Conservation (phyloP, 2,888 invertebrate species). For the Aphodius granarius region DNA sequence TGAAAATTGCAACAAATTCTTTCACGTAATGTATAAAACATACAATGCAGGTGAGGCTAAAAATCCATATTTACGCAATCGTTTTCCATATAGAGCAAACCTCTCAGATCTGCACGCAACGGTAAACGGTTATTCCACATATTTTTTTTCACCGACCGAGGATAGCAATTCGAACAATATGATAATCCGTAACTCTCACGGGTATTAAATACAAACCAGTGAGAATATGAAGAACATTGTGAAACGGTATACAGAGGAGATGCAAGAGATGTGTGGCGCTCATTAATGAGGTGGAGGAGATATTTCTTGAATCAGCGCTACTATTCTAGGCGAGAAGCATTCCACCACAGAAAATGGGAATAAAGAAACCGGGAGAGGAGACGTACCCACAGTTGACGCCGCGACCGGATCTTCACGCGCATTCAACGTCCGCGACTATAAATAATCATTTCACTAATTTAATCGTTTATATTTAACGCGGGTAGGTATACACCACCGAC, state of each 20-base stretch:
- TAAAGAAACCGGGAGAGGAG: conserved; percentile 1
- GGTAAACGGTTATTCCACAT: not conserved
- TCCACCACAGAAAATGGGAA: conserved; percentile 6
- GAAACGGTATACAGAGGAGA: not conserved
- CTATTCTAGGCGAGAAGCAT: conserved; percentile 9
- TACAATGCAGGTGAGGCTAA: not conserved
- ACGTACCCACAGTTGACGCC: not conserved
- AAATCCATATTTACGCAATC: not conserved
- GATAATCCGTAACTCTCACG: not conserved
- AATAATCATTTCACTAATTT: not conserved
- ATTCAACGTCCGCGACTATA: conserved; percentile 3
- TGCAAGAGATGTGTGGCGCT: not conserved
- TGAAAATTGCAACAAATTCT: not conserved
- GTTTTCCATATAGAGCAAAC: not conserved
- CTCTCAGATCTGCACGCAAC: not conserved
- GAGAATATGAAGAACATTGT: not conserved
- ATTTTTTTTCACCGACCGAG: not conserved
- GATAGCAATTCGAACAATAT: not conserved
- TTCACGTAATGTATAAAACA: not conserved
- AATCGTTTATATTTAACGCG: not conserved
- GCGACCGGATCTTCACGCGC: not conserved
- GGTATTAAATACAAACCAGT: conserved; percentile 3
- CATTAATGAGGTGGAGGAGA: conserved; percentile 2
- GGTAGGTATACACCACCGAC: not conserved
- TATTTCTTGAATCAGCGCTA: conserved; percentile 14